A percentile compares a stretch with the other conserved stretches of the same genome.
phyloP scores from a whole-genome alignment of 2,888 invertebrate genomes.

The Ecliptopera silaceata region DNA sequence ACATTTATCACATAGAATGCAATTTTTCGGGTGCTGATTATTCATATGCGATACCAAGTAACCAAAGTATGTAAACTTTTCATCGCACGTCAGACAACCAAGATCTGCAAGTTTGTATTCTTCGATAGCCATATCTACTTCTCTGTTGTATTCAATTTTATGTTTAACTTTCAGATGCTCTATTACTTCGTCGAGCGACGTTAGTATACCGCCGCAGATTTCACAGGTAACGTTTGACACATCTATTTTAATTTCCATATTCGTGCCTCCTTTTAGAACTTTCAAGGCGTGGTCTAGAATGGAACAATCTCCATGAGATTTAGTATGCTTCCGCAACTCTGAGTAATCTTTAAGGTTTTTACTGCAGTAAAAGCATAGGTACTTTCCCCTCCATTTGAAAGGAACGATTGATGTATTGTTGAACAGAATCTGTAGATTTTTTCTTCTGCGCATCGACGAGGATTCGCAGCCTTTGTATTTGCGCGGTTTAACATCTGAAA shows the following conservation, averaged over 20 bases:
- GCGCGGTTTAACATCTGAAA: slow-evolving; percentile 71
- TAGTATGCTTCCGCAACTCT: slow-evolving; percentile 66
- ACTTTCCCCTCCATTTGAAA: slow-evolving; percentile 78
- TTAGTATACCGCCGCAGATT: slow-evolving; percentile 58
- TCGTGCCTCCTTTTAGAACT: slow-evolving; percentile 71
- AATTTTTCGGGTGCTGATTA: slow-evolving; percentile 70
- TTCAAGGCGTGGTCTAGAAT: slow-evolving; percentile 69
- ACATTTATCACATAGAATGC: slow-evolving; percentile 71
- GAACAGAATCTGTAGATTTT: slow-evolving; percentile 72
- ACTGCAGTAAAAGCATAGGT: slow-evolving; percentile 75
- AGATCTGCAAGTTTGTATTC: slow-evolving; percentile 65
- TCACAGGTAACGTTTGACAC: slow-evolving; percentile 66
- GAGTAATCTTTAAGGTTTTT: slow-evolving; percentile 63
- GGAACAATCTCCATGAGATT: slow-evolving; percentile 67
- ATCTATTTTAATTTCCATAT: slow-evolving; percentile 77
- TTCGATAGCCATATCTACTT: slow-evolving; percentile 72
- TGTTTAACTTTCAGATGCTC: slow-evolving; percentile 63
- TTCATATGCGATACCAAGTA: slow-evolving; percentile 74
- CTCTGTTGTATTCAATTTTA: slow-evolving; percentile 62
- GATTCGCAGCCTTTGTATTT: slow-evolving; percentile 67
- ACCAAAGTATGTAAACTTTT: slow-evolving; percentile 70
- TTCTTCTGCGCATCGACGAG: slow-evolving; percentile 69
- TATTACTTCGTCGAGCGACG: slow-evolving; percentile 53
- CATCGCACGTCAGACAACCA: slow-evolving; percentile 61
- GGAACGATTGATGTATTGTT: slow-evolving; percentile 74